These are phyloP conservation scores for Brachirus orientalis DNA, from an alignment of 2,113 vertebrate genomes.

Conservation along the genomic window DNA sequence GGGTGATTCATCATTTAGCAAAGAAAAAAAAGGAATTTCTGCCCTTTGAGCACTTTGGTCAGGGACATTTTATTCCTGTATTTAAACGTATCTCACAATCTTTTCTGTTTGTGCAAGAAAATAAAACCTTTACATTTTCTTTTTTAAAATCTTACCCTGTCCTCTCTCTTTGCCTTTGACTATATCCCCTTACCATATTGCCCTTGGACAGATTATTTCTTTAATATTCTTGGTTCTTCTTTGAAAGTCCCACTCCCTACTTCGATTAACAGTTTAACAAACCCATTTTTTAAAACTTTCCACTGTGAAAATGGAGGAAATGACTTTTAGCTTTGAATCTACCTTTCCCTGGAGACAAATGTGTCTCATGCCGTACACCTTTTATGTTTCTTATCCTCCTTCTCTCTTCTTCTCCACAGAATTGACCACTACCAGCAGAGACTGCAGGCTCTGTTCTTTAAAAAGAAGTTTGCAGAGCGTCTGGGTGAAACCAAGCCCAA, in stretches of 20 bases:
- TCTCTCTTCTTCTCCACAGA: slow-evolving; percentile 68
- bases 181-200: slow-evolving; percentile 7
- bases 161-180: slow-evolving; percentile 35
- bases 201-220: slow-evolving; percentile 29
- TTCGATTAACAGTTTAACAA: too few species aligned
- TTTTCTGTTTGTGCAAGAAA: slow-evolving; percentile 32
- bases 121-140: slow-evolving; percentile 46
- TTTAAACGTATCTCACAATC: slow-evolving; percentile 6
- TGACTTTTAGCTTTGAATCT: too few species aligned
- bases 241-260: too few species aligned
- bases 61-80: slow-evolving; percentile 10
- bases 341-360: too few species aligned
- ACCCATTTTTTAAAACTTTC: too few species aligned
- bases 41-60: slow-evolving; percentile 11
- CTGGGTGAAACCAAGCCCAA: slow-evolving; percentile 92
- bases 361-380: too few species aligned
- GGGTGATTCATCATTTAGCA: slow-evolving; percentile 24
- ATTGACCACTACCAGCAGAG: slow-evolving; percentile 96
- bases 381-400: background rate
- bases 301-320: too few species aligned
- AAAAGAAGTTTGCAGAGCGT: slow-evolving; percentile 95
- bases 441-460: slow-evolving; percentile 94
- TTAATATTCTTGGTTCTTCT: slow-evolving; percentile 46
- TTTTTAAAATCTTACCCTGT: slow-evolving; percentile 41
- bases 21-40: background rate